Conservation (phyloP, 1,140 invertebrate species). For the Asobara japonica region DNA sequence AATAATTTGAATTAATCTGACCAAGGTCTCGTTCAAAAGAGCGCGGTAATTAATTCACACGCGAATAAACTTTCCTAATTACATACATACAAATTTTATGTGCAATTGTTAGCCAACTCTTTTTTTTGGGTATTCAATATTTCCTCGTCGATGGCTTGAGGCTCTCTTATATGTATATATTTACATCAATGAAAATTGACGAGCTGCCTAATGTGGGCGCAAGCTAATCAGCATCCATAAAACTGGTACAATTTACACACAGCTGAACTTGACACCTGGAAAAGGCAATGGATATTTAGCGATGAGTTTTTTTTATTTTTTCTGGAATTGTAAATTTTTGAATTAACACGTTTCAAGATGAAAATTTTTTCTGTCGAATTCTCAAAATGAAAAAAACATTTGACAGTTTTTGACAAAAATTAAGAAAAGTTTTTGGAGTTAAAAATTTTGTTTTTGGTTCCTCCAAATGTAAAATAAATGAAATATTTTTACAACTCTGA, state of each 20-base stretch:
- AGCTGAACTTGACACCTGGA: slow-evolving; percentile 79
- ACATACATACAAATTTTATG: slow-evolving; percentile 68
- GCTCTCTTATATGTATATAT: slow-evolving; percentile 7
- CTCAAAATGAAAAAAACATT: too few relatives aligned
- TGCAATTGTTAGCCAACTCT: slow-evolving; percentile 39
- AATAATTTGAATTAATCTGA: too few relatives aligned
- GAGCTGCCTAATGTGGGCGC: slow-evolving; percentile 53
- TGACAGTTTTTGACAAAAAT: too few relatives aligned
- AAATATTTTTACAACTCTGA: too few relatives aligned
- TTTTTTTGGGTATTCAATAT: slow-evolving; percentile 28
- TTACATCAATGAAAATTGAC: slow-evolving; percentile 22
- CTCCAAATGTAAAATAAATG: too few relatives aligned
- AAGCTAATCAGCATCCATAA: slow-evolving; percentile 55
- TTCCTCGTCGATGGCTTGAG: slow-evolving; percentile 4
- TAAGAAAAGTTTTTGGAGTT: too few relatives aligned
- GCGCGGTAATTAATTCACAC: background rate
- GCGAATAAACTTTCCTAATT: slow-evolving; percentile 49
- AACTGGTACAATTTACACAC: slow-evolving; percentile 69
- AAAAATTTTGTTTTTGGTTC: too few relatives aligned
- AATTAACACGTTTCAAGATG: too few relatives aligned
- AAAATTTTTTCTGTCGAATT: too few relatives aligned
- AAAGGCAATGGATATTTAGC: slow-evolving; percentile 48
- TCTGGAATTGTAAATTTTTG: background rate
- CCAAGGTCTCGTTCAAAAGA: background rate
- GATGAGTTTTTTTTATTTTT: slow-evolving; percentile 16